Evolutionary conservation across 2,888 invertebrate genomes (phyloP), one percentile per base, ranked within the genome.

Genomic region (Eupithecia tripunctaria): DNA sequence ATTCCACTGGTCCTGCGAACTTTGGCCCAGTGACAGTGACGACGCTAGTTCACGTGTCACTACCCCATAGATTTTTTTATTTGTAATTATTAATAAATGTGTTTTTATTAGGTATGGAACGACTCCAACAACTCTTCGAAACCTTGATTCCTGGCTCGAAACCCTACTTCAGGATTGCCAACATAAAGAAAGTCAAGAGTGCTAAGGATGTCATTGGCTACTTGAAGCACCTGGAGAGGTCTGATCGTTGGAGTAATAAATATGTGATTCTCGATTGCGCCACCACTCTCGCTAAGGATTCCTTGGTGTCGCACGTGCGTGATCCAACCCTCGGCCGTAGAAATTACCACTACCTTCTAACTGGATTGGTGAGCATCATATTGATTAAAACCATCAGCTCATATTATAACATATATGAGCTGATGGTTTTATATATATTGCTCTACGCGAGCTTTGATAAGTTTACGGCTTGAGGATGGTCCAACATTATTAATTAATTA

Each of bases 111-210:
- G 99, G 99, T 81, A 94, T 99, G 71, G 95, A 98, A 78, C 96
- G 99, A 78, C 95, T 99, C 75, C 98, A 99, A 89, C 97, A 98
- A 91, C 96, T 99, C 84, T 98, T 98, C 91, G 97, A 98, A 90
- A 97, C 97, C 75, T 94, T 98, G 84, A 96, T 96, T 75, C 97
- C 98, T 4, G 97, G 97, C 56, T 97, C 96, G 86, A 96, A 97
- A 80, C 96, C 97, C 75, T 98, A 98, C 91, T 98, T 98, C 91
- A 97, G 97, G 89, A 97, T 98, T 80, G 96, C 97, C 82, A 96
- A 97, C 82, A 98, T 98, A 75, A 97, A 98, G 88, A 96, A 97
- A 85, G 97, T 98, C 84, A 95, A 96, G 81, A 98, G 97, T 87
- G 97, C 97, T 36, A 96, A 96, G 59, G 98, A 98, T 85, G 98